Evolutionary conservation across 2,888 invertebrate species (phyloP), one percentile per base, ranked within the genome.

Genomic region (Drosophila meridionalis): DNA sequence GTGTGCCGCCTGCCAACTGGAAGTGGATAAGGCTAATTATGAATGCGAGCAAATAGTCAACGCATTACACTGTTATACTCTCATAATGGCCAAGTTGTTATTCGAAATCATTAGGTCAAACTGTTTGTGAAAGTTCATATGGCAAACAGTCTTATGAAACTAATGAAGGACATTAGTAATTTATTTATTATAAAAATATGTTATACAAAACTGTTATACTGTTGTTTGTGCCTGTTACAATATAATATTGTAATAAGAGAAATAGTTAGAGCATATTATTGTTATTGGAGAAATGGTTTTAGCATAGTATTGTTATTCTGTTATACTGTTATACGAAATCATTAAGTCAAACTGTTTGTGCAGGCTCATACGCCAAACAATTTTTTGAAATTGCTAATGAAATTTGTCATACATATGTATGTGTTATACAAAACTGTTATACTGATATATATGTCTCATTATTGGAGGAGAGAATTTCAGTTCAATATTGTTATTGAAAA

Each of bases 1-100:
- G 72, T 76, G 72, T 59, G 82, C 53, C 65, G 65, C 47, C 55
- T 40, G 59, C 28, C 48, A 64, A 58, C 40, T 64, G 58, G 8
- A 32, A 34, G 32, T 48, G 30, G 12, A 38, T 40, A n/a, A 1
- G 38, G 20, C 38, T 12, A 20, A 60, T 60, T 30, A 38, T 38
- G 30, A 30, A 20, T 32, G 30, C 4, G 20, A 48, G 38, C 20
- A 11, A 30, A 30, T 40, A 28, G 38, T 47, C 30, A 5, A 4
- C 1, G 7, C 38, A 12, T 38, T n/a, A 38, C 5, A 20, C 59
- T 48, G 47, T 48, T 59, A 38, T 28, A 36, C 26, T 32, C 7
- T 11, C 7, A 11, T 32, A 32, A 7, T 52, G 20, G 34, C 9
- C 52, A 1, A 52, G 20, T 11, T 34, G 26, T 36, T 26, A 9